Evolutionary conservation across 2,797 vertebrate species (phyloP).

Genomic region (Crocodylus rhombifer): DNA sequence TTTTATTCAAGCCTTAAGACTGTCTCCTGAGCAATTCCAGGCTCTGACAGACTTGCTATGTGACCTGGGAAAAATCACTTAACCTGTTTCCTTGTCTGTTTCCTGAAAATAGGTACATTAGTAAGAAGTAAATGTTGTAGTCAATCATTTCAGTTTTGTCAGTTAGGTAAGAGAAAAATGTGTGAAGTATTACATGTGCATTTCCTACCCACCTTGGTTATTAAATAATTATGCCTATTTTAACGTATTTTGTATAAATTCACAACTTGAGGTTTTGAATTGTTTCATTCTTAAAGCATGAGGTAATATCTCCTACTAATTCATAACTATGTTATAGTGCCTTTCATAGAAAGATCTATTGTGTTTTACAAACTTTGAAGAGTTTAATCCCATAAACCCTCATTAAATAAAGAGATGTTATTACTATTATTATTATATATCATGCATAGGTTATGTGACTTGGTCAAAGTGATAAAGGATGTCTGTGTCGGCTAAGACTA

Average conservation of each 20-base stretch:
- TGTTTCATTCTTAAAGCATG: not conserved
- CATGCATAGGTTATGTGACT: not conserved
- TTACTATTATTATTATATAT: not conserved
- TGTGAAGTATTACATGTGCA: not conserved
- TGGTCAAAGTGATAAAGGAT: not conserved
- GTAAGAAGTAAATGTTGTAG: not conserved
- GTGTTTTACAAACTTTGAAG: not conserved
- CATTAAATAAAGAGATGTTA: not conserved
- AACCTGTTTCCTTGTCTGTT: not conserved
- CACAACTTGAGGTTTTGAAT: not conserved
- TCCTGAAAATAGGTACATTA: not conserved
- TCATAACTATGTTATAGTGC: not conserved
- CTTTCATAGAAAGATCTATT: not conserved
- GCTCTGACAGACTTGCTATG: not conserved
- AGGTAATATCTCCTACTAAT: not conserved
- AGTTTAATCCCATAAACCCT: not conserved
- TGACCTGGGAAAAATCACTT: not conserved
- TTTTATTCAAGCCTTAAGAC: not conserved
- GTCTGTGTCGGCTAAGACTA: not conserved
- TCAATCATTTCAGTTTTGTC: not conserved
- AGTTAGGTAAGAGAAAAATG: not conserved
- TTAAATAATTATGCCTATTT: not conserved
- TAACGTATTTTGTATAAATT: not conserved
- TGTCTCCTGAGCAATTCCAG: not conserved
- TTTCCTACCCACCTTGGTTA: not conserved